Base-by-base conservation (phyloP, 2,797 vertebrate genomes). In the Silurus aristotelis region DNA sequence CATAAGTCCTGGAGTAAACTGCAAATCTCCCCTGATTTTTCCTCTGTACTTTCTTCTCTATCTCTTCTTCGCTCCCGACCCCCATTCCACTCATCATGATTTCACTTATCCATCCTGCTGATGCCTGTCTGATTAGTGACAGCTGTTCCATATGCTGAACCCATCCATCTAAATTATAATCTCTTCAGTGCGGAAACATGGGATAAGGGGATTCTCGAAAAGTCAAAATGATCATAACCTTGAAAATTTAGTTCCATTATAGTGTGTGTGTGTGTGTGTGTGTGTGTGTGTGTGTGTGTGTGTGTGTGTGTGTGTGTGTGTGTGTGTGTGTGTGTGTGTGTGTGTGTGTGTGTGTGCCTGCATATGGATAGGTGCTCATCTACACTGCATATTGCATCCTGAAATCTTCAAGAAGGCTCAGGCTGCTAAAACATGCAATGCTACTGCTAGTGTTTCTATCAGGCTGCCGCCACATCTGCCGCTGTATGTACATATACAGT, bases 1-100 rank as follows among this genome's bases (percentile, higher is more conserved):
- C 75, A 84, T 90, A 89, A 90, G 89, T 88, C 86, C 75, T 86
- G 89, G 86, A 89, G 91, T 90, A 86, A 87, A 90, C 90, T 87
- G 87, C 88, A 92, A 92, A 90, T 91, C 86, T 84, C 79, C 83
- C 25, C 22, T 55, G 67, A 55, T 81, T 10, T 76, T 6, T 56
- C 63, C 85, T 81, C 55, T 83, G 38, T 38, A 31, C 27, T 84
- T 84, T 86, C 76, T 72, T 60, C 77, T 52, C 6, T 60, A 81
- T 81, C 76, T 25, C 61, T 56, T 60, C 46, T 71, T 67, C 58
- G 46, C 17, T 13, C 43, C 68, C 64, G 12, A 25, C 43, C 55
- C 56, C 9, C 22, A 31, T 58, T 67, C 4, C 56, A 63, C 7
- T 61, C 73, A 67, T 84, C 73, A 61, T 55, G 66, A n/a, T 46